Percentiles rank a stretch among this genome's conserved stretches.
These are phyloP conservation scores for Orthosia gracilis DNA, from an alignment of 2,888 invertebrate species.

Conservation along the genomic window DNA sequence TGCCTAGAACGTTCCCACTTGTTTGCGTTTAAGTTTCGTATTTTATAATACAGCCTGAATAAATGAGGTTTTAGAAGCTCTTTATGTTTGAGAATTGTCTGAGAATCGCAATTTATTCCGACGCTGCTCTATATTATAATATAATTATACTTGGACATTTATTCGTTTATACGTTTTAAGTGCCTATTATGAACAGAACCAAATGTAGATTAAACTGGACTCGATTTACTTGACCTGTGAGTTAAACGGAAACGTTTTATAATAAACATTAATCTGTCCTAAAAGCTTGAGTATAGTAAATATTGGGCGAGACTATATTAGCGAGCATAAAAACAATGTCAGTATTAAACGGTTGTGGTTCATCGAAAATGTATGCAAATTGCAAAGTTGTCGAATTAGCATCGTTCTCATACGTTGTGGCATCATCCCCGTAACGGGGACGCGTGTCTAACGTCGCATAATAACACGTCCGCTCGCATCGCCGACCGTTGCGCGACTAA, in stretches of 20 bases:
- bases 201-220: constrained; percentile 61
- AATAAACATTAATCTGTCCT: constrained; percentile 49
- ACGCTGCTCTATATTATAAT: constrained; percentile 55
- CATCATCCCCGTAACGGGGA: constrained; percentile 75
- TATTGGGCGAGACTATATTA: constrained; percentile 49
- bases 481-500: constrained; percentile 89
- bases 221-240: constrained; percentile 59
- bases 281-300: constrained; percentile 40
- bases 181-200: constrained; percentile 59
- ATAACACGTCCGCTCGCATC: constrained; percentile 84
- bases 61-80: constrained; percentile 59
- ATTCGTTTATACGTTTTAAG: constrained; percentile 62
- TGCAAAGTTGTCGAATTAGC: constrained; percentile 66
- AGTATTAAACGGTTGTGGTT: constrained; percentile 58
- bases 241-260: constrained; percentile 54
- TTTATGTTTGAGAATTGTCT: constrained; percentile 63
- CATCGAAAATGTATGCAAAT: constrained; percentile 61
- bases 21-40: constrained; percentile 69
- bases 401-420: constrained; percentile 64
- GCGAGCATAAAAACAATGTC: constrained; percentile 50
- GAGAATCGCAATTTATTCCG: constrained; percentile 56
- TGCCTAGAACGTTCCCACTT: constrained; percentile 68
- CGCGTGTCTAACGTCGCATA: constrained; percentile 89
- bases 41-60: constrained; percentile 65
- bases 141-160: constrained; percentile 58